phyloP scores from a whole-genome alignment of 2,113 vertebrate genomes.

The Vicugna pacos region DNA sequence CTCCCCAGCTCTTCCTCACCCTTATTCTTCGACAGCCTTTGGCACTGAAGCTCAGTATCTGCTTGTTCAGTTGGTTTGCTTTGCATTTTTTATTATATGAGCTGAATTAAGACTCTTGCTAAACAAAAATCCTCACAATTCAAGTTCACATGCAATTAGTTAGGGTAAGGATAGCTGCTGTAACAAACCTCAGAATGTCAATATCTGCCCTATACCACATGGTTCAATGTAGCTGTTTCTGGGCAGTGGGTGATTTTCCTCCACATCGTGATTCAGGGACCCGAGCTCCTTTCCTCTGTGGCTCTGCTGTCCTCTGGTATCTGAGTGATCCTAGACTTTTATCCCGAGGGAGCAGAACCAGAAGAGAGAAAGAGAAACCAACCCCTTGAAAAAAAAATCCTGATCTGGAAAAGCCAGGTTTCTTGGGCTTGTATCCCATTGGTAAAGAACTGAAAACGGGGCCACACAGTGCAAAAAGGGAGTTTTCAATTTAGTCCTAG shows the following conservation, averaged over 20 bases:
- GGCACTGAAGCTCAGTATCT: not conserved
- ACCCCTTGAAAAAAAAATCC: not conserved
- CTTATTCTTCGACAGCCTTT: not conserved
- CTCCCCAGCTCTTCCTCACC: not conserved
- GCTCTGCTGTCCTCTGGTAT: not conserved
- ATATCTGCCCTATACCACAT: not conserved
- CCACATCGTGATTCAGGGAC: not conserved
- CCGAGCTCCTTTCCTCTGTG: not conserved
- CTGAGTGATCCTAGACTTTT: not conserved
- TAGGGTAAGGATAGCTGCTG: not conserved
- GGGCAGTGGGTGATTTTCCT: not conserved
- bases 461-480: not conserved
- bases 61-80: not conserved
- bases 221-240: not conserved
- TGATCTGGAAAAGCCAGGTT: not conserved
- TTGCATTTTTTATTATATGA: not conserved
- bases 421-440: not conserved
- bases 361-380: not conserved
- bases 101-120: not conserved
- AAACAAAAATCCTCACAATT: not conserved
- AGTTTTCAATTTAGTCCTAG: not conserved
- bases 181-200: not conserved
- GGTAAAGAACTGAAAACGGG: not conserved
- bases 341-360: not conserved
- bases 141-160: not conserved